Conservation (phyloP, 1,140 invertebrate species). For the Pomacea maculata region DNA sequence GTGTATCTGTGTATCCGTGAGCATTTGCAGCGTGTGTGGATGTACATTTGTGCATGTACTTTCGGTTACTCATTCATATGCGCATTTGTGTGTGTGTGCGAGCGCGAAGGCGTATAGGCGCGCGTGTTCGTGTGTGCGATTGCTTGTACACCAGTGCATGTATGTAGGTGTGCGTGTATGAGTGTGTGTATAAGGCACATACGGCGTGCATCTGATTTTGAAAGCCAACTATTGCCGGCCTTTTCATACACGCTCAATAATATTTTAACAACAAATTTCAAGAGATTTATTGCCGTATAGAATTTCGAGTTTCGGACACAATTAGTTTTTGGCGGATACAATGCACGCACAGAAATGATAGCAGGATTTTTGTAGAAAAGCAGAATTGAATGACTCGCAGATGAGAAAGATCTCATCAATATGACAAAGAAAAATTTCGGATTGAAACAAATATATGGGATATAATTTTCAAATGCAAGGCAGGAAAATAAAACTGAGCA, state of each 20-base stretch:
- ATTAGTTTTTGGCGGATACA: too few species aligned
- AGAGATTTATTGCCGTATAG: too few species aligned
- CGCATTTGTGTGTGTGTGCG: constrained; percentile 4
- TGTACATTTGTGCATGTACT: not conserved
- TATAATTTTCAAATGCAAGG: not conserved
- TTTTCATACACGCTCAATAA: too few species aligned
- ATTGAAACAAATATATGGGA: not conserved
- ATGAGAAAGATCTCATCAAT: too few species aligned
- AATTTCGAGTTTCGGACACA: too few species aligned
- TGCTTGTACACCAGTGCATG: not conserved
- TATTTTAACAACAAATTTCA: too few species aligned
- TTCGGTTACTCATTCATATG: not conserved
- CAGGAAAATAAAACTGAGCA: too few species aligned
- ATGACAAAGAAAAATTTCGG: not conserved
- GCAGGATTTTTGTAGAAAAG: too few species aligned
- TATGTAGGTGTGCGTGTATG: not conserved
- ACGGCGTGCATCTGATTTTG: not conserved
- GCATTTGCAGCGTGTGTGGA: not conserved
- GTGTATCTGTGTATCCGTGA: not conserved
- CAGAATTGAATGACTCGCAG: too few species aligned
- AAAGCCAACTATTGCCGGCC: not conserved
- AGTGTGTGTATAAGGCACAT: not conserved
- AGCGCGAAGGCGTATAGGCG: not conserved
- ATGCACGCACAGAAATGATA: too few species aligned
- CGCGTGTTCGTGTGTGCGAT: not conserved